These are phyloP conservation scores for Acrocephalus kingi DNA, from an alignment of 2,113 vertebrate species.

Conservation along the genomic window DNA sequence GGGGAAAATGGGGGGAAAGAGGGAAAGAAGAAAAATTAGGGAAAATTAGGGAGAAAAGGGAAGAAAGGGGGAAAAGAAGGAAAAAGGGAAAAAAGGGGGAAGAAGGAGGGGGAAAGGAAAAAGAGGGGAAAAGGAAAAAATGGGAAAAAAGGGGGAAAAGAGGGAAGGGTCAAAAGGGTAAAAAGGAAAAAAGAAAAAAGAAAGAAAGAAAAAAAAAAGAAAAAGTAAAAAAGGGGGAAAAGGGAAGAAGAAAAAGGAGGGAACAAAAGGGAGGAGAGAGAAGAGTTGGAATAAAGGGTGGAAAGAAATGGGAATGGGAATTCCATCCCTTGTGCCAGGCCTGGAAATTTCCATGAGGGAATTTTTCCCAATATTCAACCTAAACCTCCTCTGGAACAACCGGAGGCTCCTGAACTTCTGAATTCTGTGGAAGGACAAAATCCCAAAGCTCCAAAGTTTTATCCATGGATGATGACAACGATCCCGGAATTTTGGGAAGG, in stretches of 20 bases:
- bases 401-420: neutral
- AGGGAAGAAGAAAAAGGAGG: no score
- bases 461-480: accelerated
- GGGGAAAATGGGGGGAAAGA: neutral
- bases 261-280: neutral
- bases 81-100: no score
- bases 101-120: no score
- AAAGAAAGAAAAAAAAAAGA: no score
- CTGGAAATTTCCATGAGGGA: neutral
- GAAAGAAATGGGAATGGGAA: neutral
- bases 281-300: accelerated
- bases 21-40: no score
- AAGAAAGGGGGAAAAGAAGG: no score
- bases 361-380: neutral
- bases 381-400: neutral
- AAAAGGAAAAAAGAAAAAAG: no score
- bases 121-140: no score
- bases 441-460: neutral
- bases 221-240: accelerated
- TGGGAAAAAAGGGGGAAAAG: no score
- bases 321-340: neutral
- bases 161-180: no score
- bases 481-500: neutral
- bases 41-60: no score
- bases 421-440: accelerated